Percentiles rank a stretch among this genome's conserved stretches.
phyloP scores from a whole-genome alignment of 2,888 invertebrate species.

The Diarsia rubi region DNA sequence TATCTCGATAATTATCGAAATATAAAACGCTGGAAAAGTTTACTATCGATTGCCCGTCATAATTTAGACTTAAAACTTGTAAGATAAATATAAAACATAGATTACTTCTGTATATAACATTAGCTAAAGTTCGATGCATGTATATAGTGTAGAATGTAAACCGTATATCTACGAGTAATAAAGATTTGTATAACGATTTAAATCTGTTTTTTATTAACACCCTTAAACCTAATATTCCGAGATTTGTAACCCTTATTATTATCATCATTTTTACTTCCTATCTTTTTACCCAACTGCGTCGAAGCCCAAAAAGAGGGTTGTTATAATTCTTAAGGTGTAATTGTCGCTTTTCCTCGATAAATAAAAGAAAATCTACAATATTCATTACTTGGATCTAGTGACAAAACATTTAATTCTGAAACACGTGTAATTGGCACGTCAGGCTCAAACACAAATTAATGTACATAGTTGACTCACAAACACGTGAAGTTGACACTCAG shows the following conservation, averaged over 20 bases:
- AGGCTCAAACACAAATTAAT: too few relatives aligned
- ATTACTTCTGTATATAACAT: constrained; percentile 67
- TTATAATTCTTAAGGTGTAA: too few relatives aligned
- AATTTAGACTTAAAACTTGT: constrained; percentile 46
- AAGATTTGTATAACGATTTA: constrained; percentile 76
- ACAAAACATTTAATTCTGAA: background rate
- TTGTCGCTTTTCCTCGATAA: too few relatives aligned
- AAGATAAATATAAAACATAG: constrained; percentile 49
- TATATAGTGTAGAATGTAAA: constrained; percentile 76
- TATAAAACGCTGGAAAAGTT: background rate
- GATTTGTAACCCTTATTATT: too few relatives aligned
- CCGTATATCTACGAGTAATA: constrained; percentile 76
- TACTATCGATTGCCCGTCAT: constrained; percentile 3
- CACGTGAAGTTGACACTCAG: background rate
- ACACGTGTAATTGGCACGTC: too few relatives aligned
- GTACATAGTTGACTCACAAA: background rate
- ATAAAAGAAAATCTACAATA: background rate
- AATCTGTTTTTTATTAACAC: constrained; percentile 27
- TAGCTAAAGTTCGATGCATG: constrained; percentile 72
- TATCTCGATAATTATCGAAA: background rate
- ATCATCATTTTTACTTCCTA: too few relatives aligned
- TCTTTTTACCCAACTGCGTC: too few relatives aligned
- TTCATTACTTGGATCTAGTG: background rate
- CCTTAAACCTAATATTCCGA: background rate
- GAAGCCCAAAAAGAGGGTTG: too few relatives aligned